Percentiles rank a stretch among this genome's conserved stretches.
Evolutionary conservation across 2,113 vertebrate genomes (phyloP).

Genomic region (Mobula hypostoma): DNA sequence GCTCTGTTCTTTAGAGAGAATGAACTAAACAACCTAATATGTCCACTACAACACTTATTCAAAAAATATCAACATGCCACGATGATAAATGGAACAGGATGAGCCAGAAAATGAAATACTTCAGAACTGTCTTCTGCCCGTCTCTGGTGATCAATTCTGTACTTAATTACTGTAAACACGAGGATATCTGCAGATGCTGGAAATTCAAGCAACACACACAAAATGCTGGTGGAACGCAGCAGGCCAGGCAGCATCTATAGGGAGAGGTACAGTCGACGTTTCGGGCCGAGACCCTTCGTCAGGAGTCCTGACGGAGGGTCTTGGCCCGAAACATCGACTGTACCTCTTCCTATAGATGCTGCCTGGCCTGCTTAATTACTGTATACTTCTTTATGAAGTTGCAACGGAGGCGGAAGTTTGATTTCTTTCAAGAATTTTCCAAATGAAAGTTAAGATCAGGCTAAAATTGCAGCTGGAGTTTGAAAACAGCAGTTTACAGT

Average conservation of each 20-base stretch:
- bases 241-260: too few relatives aligned
- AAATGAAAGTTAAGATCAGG: neutral
- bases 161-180: neutral
- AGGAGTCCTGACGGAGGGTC: too few relatives aligned
- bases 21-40: neutral
- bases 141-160: neutral
- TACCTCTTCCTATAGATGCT: too few relatives aligned
- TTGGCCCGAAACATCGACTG: too few relatives aligned
- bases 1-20: neutral
- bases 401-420: neutral
- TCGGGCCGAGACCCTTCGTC: too few relatives aligned
- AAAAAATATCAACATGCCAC: neutral
- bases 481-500: neutral
- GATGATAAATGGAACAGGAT: neutral
- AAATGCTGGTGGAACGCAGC: too few relatives aligned
- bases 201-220: too few relatives aligned
- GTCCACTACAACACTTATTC: neutral
- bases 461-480: neutral
- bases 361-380: neutral
- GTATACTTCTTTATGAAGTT: neutral
- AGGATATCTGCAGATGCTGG: too few relatives aligned
- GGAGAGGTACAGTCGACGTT: too few relatives aligned
- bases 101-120: neutral
- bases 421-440: neutral
- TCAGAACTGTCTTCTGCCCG: neutral